Evolutionary conservation across 1,140 invertebrate genomes (phyloP), one percentile per base, ranked within the genome.

Genomic region (Drosophila elegans): DNA sequence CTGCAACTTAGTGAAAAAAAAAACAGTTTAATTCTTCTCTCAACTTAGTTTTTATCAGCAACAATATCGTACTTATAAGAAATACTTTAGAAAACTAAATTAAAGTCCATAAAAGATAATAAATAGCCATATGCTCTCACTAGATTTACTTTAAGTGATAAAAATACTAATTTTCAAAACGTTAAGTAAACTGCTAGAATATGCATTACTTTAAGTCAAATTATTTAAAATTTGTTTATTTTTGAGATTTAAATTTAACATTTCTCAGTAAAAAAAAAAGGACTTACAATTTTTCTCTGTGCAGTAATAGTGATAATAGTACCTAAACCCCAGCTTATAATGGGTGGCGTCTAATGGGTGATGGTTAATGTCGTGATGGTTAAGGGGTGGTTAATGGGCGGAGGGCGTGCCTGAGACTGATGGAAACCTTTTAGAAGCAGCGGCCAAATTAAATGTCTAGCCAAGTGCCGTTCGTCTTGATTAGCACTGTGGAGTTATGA

Each of bases 391-490:
- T 34, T 74, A 74, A 45, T 46, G 27, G 45, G 69, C 44, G 38
- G 16, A 27, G 59, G 36, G 52, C 38, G 49, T 53, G 75, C 38
- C 75, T 78, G 78, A 67, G 72, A 84, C 48, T 88, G 80, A 89
- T 89, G 80, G 80, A 76, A 89, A 71, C 80, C 84, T 89, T 89
- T 88, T 89, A 80, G 85, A 51, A 42, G 73, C 84, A 88, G 45
- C 68, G n/a, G 56, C 38, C 61, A 68, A 86, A 88, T 86, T 59
- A 88, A 86, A 88, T 74, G 84, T 86, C 83, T 88, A 83, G 84
- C 67, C 79, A 62, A 73, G 56, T 61, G 73, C 57, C 56, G 66
- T 83, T 77, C 53, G 29, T 88, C 76, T 77, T 77, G 62, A 79
- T 89, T 88, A 86, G 64, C 69, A 42, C 16, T 42, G 45, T 6